Percentiles rank a stretch among this genome's conserved stretches.
Conservation (phyloP, 1,140 invertebrate species). For the Antheraea pernyi region DNA sequence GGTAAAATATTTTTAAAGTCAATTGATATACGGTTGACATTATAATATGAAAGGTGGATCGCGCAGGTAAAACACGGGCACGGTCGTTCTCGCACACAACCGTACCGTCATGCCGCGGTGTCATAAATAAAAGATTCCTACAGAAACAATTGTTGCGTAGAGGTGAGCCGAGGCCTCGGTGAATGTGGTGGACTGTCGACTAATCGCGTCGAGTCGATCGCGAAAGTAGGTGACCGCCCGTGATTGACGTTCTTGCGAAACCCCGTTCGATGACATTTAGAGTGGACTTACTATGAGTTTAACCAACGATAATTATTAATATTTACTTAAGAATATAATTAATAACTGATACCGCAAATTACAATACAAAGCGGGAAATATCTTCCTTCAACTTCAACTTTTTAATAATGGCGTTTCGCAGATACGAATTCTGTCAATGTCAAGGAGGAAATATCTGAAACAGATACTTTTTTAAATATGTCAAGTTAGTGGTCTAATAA, state of each 20-base stretch:
- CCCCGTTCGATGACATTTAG: constrained; percentile 76
- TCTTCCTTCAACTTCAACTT: too few species aligned
- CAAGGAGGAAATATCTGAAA: too few species aligned
- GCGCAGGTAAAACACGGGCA: constrained; percentile 75
- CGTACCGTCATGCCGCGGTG: constrained; percentile 44
- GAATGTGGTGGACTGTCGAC: constrained; percentile 73
- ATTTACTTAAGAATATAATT: background rate
- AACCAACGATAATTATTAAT: constrained; percentile 59
- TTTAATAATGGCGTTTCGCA: too few species aligned
- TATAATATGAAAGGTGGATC: constrained; percentile 23
- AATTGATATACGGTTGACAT: constrained; percentile 16
- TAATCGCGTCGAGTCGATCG: constrained; percentile 74
- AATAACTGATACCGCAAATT: background rate
- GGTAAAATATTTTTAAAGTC: constrained; percentile 35
- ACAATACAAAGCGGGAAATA: too few species aligned
- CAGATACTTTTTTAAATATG: too few species aligned
- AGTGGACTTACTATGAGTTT: constrained; percentile 63
- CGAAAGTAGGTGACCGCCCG: constrained; percentile 77
- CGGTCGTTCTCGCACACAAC: constrained; percentile 68
- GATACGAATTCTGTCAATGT: too few species aligned
- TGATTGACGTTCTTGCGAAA: constrained; percentile 76
- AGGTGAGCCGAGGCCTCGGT: constrained; percentile 72
- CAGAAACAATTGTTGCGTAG: constrained; percentile 79
- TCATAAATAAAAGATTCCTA: constrained; percentile 79
- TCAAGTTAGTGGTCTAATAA: too few species aligned